These are phyloP conservation scores for Heliconius charithonia DNA, from an alignment of 2,888 invertebrate species.

Conservation along the genomic window DNA sequence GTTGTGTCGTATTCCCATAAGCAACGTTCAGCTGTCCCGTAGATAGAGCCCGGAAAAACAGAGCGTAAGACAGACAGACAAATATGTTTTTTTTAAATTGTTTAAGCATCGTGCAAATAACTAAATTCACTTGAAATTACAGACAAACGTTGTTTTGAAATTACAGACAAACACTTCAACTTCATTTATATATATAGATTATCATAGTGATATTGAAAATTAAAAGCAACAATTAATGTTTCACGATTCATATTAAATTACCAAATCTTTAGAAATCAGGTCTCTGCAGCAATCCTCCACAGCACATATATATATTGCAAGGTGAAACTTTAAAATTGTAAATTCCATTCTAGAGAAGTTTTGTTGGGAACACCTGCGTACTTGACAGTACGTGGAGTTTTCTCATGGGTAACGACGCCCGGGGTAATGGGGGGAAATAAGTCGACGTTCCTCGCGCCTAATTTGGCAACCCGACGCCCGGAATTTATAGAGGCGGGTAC, in stretches of 20 bases:
- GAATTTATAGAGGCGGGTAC: conserved; percentile 81
- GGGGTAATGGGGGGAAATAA: conserved; percentile 76
- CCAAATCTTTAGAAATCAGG: conserved; percentile 29
- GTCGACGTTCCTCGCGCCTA: conserved; percentile 81
- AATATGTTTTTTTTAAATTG: too few relatives aligned
- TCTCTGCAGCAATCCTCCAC: conserved; percentile 42
- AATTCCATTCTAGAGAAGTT: conserved; percentile 57
- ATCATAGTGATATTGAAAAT: too few relatives aligned
- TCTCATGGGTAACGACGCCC: conserved; percentile 54
- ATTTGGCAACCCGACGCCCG: conserved; percentile 83
- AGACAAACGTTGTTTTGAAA: too few relatives aligned
- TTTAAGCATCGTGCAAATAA: too few relatives aligned
- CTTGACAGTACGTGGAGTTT: conserved; percentile 67
- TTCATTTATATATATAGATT: too few relatives aligned
- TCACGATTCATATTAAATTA: conserved; percentile 34
- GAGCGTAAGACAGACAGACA: too few relatives aligned
- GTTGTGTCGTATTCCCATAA: too few relatives aligned
- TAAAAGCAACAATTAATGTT: too few relatives aligned
- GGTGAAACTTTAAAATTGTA: conserved; percentile 52
- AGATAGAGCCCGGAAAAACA: too few relatives aligned
- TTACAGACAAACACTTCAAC: too few relatives aligned
- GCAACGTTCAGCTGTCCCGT: too few relatives aligned
- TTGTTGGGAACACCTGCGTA: conserved; percentile 69
- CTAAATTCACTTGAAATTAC: too few relatives aligned
- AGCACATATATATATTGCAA: conserved; percentile 40